Evolutionary conservation across 2,113 vertebrate genomes (phyloP).

Genomic region (Murina feae): DNA sequence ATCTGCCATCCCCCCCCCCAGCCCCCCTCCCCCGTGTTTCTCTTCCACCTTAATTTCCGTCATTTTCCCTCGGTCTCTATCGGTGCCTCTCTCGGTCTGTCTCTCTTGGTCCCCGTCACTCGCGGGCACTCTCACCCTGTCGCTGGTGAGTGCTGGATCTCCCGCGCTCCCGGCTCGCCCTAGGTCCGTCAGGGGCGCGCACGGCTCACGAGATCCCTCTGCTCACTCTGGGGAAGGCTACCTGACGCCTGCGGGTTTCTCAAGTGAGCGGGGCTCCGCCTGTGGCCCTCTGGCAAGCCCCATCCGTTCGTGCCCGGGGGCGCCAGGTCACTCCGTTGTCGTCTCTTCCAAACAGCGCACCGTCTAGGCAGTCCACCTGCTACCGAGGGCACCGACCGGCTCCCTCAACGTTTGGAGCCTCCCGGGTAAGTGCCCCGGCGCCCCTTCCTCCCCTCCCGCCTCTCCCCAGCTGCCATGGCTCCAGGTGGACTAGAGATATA

Average conservation of each 20-base stretch:
- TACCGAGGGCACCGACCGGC: background rate
- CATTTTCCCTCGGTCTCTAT: background rate
- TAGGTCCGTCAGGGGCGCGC: background rate
- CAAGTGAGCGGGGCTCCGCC: background rate
- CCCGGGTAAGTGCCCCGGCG: background rate
- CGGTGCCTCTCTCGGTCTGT: background rate
- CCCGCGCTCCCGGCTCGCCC: background rate
- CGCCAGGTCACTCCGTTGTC: background rate
- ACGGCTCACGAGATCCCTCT: background rate
- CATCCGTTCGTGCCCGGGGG: background rate
- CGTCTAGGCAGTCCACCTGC: background rate
- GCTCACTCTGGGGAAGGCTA: background rate
- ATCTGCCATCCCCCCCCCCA: background rate
- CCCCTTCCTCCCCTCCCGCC: background rate
- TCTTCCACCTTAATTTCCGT: background rate
- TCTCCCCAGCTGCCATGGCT: background rate
- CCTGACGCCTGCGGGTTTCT: background rate
- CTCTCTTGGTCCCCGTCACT: background rate
- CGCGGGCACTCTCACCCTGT: background rate
- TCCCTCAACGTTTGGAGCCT: background rate
- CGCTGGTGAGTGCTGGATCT: background rate
- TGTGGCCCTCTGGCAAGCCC: background rate
- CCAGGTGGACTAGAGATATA: background rate
- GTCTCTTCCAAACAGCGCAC: background rate
- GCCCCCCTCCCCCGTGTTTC: fast-evolving